phyloP scores from a whole-genome alignment of 1,140 invertebrate species.

The Pseudomyrmex gracilis region DNA sequence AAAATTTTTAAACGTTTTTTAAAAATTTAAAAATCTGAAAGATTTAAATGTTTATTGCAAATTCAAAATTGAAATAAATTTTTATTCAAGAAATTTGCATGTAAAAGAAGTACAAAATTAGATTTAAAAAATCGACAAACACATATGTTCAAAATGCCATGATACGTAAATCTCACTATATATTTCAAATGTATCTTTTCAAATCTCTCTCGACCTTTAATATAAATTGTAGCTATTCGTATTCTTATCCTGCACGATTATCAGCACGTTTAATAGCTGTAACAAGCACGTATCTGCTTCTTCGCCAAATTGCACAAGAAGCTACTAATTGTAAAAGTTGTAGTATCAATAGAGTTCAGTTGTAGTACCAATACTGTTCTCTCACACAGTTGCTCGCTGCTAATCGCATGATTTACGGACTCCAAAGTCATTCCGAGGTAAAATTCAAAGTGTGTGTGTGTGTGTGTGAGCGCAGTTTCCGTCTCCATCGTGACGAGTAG shows the following conservation, averaged over 20 bases:
- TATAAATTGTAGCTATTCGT: slow-evolving; percentile 8
- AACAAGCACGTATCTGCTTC: slow-evolving; percentile 6
- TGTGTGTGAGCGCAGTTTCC: slow-evolving; percentile 58
- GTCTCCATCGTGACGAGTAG: slow-evolving; percentile 52
- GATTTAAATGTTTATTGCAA: not conserved
- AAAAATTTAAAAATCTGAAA: not conserved
- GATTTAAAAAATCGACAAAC: too few relatives aligned
- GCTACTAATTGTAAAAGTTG: slow-evolving; percentile 50
- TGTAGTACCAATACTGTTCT: slow-evolving; percentile 48
- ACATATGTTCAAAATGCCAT: not conserved
- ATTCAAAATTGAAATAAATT: too few relatives aligned
- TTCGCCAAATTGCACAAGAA: slow-evolving; percentile 32
- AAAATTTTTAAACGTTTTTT: not conserved
- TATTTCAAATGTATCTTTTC: not conserved
- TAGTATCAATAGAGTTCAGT: slow-evolving; percentile 42
- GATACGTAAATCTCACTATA: not conserved
- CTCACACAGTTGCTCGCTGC: slow-evolving; percentile 24
- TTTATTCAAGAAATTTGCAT: too few relatives aligned
- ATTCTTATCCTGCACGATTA: slow-evolving; percentile 36
- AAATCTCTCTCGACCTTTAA: not conserved
- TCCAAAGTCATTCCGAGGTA: slow-evolving; percentile 37
- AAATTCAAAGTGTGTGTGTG: slow-evolving; percentile 55
- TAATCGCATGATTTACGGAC: slow-evolving; percentile 56
- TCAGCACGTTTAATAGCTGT: slow-evolving; percentile 26
- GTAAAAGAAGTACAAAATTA: too few relatives aligned